A percentile compares a stretch with the other conserved stretches of the same genome.
Conservation (phyloP, 2,797 vertebrate genomes). For the Rhinella marina region DNA sequence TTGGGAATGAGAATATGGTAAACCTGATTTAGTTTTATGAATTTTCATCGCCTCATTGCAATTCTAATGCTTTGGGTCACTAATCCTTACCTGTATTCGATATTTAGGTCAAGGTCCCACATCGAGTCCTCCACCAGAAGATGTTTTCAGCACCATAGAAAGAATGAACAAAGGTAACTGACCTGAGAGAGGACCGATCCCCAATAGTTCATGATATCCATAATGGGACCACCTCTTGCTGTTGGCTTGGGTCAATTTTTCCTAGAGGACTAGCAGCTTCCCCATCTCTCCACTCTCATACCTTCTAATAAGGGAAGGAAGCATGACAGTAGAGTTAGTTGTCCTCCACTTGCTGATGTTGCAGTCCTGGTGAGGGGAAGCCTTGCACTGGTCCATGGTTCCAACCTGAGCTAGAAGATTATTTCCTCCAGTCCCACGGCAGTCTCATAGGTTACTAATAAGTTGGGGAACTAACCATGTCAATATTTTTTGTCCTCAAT, state of each 20-base stretch:
- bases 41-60: no score
- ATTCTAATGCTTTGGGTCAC: no score
- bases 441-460: no score
- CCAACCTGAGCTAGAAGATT: neutral
- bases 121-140: neutral
- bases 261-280: no score
- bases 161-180: constrained; percentile 45
- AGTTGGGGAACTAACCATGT: neutral
- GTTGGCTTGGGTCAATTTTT: no score
- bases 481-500: neutral
- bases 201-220: neutral
- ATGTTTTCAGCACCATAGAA: constrained; percentile 21
- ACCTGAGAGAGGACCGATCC: no score
- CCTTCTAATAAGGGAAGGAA: neutral
- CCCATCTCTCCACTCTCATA: no score
- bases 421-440: no score
- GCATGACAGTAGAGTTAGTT: neutral
- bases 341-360: neutral
- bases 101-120: neutral
- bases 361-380: no score
- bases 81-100: neutral
- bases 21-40: no score
- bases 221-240: no score
- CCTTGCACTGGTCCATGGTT: neutral
- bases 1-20: no score